Percentiles rank a stretch among this genome's conserved stretches.
phyloP scores from a whole-genome alignment of 2,113 vertebrate genomes.

The Oostethus manadensis region DNA sequence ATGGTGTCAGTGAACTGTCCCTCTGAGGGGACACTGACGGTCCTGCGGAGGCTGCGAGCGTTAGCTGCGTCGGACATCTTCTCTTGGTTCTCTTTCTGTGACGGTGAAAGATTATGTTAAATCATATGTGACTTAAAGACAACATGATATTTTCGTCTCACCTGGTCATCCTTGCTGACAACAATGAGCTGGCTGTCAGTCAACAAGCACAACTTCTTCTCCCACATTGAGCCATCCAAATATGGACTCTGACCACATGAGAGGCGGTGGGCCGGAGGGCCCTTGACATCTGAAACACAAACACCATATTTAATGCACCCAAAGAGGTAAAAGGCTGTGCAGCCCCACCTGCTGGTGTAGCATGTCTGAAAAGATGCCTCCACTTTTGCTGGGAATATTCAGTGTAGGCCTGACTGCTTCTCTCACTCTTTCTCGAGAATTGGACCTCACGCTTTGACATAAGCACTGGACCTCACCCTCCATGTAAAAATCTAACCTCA shows the following conservation, averaged over 20 bases:
- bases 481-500: too few species aligned
- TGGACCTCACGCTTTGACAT: too few species aligned
- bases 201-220: constrained; percentile 9
- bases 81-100: neutral
- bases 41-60: neutral
- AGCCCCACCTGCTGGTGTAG: too few species aligned
- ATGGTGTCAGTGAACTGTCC: neutral
- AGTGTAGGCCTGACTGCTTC: too few species aligned
- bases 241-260: constrained; percentile 8
- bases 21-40: constrained; percentile 9
- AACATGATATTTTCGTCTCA: neutral
- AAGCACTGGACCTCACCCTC: too few species aligned
- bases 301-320: neutral
- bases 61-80: neutral
- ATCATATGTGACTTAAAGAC: neutral
- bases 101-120: neutral
- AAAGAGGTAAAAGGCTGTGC: neutral
- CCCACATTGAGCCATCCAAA: neutral
- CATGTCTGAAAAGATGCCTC: too few species aligned
- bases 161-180: neutral
- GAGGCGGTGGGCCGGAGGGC: neutral
- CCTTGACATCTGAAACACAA: constrained; percentile 2
- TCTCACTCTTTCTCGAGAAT: too few species aligned
- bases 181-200: constrained; percentile 8
- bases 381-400: too few species aligned